These are phyloP conservation scores for Equus quagga DNA, from an alignment of 2,113 vertebrate genomes.

Conservation along the genomic window DNA sequence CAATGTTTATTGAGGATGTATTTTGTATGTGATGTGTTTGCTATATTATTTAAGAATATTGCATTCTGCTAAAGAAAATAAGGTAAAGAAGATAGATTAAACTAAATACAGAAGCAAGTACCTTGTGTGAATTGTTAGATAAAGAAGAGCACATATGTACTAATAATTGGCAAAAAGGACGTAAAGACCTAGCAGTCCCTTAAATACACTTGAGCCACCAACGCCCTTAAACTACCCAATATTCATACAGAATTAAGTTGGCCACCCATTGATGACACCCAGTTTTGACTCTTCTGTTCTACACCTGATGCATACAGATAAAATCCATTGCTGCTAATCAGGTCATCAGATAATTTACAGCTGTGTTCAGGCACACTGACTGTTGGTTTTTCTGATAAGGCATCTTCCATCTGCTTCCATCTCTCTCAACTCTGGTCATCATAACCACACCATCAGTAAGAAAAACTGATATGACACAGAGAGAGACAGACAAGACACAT, in stretches of 20 bases:
- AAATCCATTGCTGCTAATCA: neutral
- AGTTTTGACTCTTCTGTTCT: neutral
- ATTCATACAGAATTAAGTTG: neutral
- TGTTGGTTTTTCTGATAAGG: neutral
- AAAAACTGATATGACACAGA: neutral
- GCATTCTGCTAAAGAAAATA: neutral
- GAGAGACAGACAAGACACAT: neutral
- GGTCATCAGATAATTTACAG: neutral
- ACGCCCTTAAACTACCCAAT: neutral
- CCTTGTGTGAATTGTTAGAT: neutral
- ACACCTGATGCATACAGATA: neutral
- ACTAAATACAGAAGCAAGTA: neutral
- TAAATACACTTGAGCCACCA: neutral
- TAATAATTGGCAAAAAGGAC: neutral
- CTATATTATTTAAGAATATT: conserved; percentile 9
- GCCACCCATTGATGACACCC: neutral
- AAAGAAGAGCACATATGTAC: neutral
- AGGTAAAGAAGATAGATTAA: neutral
- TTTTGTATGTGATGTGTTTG: neutral
- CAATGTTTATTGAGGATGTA: neutral
- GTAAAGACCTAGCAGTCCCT: neutral
- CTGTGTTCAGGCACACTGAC: neutral
- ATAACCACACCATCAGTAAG: neutral
- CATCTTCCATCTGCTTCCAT: neutral
- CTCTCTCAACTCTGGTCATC: neutral